A percentile compares a stretch with the other conserved stretches of the same genome.
phyloP scores from a whole-genome alignment of 1,140 invertebrate species.

The Trachymyrmex septentrionalis region DNA sequence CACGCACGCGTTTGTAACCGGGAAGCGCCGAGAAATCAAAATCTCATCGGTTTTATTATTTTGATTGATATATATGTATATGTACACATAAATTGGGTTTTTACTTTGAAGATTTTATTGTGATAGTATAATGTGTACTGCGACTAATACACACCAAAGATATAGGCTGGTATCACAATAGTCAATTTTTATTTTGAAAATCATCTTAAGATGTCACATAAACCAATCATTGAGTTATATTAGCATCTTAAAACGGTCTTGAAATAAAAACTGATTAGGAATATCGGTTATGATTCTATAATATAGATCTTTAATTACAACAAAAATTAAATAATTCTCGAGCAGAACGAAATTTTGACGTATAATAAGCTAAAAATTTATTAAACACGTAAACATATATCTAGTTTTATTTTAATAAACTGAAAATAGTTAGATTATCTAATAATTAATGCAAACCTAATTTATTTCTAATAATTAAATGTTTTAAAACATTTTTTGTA shows the following conservation, averaged over 20 bases:
- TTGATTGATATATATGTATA: conserved; percentile 3
- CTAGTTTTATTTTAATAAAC: neutral
- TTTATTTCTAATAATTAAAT: neutral
- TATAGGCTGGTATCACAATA: neutral
- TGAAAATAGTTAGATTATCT: neutral
- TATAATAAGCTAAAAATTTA: neutral
- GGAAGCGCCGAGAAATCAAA: conserved; percentile 49
- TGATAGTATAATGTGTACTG: neutral
- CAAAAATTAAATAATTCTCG: neutral
- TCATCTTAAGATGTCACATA: no score
- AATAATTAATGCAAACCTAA: neutral
- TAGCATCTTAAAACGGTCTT: no score
- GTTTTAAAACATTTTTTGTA: neutral
- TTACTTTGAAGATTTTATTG: conserved; percentile 25
- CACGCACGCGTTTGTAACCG: conserved; percentile 31
- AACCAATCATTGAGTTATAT: no score
- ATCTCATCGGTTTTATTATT: conserved; percentile 41
- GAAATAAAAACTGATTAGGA: no score
- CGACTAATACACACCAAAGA: neutral
- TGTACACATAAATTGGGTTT: neutral
- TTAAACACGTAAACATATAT: neutral
- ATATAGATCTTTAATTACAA: neutral
- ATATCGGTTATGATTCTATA: neutral
- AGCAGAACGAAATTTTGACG: neutral
- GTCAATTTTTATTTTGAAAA: no score